Base-by-base conservation (phyloP, 2,797 vertebrate species). In the Characodon lateralis region DNA sequence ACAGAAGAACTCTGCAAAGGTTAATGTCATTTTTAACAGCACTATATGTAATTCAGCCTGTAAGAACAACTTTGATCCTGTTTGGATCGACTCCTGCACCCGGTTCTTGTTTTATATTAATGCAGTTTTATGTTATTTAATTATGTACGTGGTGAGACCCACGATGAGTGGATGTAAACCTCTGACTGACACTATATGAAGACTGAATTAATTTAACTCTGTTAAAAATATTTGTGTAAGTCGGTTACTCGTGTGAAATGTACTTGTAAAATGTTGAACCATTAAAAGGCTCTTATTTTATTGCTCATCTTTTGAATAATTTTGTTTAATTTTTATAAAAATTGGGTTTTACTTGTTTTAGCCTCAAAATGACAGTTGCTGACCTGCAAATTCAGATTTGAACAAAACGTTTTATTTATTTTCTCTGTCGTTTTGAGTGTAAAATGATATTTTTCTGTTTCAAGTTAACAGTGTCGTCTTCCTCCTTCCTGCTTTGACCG, bases 401-500 rank as follows among this genome's bases (percentile, higher is more conserved):
- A 16, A 51, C 9, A 66, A 41, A 66, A 22, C 3, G 0, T 41
- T 55, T 7, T 24, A 5, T 41, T 41, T 66, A 10, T 66, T 31
- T 10, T 28, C 20, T 8, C 55, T 31, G 12, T 59, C 16, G 26
- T 77, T 82, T 50, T 53, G 9, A 28, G 28, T 4, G 5, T 13
- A 46, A 3, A 26, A 66, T 71, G 2, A 26, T 69, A 71, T 26
- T 53, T 53, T 3, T 31, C 8, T 51, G 10, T 3, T 46, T 1
- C 22, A 22, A 20, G 16, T 39, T 2, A 51, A n/a, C 48, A 5
- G 35, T 5, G 3, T 56, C 43, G 46, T 71, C 10, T 58, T 53
- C 66, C 74, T 63, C 72, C n/a, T 73, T 63, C 46, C 75, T 58
- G 43, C 10, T 82, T 71, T 86, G 74, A 76, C 74, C 65, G 55